Evolutionary conservation across 2,888 invertebrate genomes (phyloP), one percentile per base, ranked within the genome.

Genomic region (Andrena camellia): DNA sequence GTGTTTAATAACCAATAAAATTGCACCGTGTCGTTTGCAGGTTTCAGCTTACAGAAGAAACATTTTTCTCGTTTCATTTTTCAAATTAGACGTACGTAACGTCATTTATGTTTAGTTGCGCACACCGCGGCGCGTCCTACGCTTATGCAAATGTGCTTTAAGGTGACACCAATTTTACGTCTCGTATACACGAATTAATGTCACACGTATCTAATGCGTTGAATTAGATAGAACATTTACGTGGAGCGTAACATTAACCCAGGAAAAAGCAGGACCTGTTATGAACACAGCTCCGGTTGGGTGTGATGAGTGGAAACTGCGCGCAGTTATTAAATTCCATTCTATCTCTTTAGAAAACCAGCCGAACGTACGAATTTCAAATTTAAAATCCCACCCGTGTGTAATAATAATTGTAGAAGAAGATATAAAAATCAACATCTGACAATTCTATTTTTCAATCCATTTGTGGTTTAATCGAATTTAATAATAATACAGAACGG

Each of bases 161-260:
- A 82, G 78, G 66, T 83, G 83, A 74, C 83, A 83, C 78, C 42
- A 83, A 83, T 83, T 83, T 83, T 52, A 60, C 62, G 33, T 31
- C 52, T 67, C 67, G 23, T 69, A 63, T 78, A 33, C 69, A 54
- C 63, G 69, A 83, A 84, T 83, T 84, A 84, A 76, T 84, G 83
- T 73, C 75, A 76, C 66, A 42, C 57, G 66, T 69, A 60, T 17
- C 57, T 72, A 81, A 80, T 68, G 73, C 80, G 64, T 59, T 54
- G 33, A 76, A 84, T 81, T 81, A 76, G 52, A 70, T 52, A 74
- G 50, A 69, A 78, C 66, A 76, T 82, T 78, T 74, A 71, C 42
- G 35, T 13, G 33, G 13, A 3, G 31, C 26, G 78, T 67, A 74
- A 74, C n/a, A 67, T 59, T 73, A 66, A 57, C 42, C 10, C 6